Evolutionary conservation across 2,888 invertebrate genomes (phyloP).

Genomic region (Ypsolopha sequella): DNA sequence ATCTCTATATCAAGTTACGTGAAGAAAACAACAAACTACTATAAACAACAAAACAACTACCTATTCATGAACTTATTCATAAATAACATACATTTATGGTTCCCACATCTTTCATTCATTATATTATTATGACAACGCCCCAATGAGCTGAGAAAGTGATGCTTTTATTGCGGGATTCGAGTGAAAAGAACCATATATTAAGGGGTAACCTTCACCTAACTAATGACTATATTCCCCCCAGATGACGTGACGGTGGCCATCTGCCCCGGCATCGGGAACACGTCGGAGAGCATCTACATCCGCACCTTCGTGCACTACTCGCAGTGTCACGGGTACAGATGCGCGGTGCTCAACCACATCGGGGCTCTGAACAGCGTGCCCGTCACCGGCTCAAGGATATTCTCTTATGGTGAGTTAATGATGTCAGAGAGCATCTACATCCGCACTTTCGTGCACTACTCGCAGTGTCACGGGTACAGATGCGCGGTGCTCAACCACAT

Average conservation of each 20-base stretch:
- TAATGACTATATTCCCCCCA: slow-evolving; percentile 30
- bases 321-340: slow-evolving; percentile 91
- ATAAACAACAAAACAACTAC: too few species aligned
- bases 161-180: too few species aligned
- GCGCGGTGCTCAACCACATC: slow-evolving; percentile 94
- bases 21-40: too few species aligned
- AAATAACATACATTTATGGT: too few species aligned
- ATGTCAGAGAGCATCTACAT: slow-evolving; percentile 6
- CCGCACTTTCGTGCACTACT: slow-evolving; percentile 26
- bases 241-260: slow-evolving; percentile 91
- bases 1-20: too few species aligned
- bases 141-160: too few species aligned
- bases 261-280: slow-evolving; percentile 94
- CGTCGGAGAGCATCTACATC: slow-evolving; percentile 94
- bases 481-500: slow-evolving; percentile 96
- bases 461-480: slow-evolving; percentile 91
- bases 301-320: slow-evolving; percentile 94
- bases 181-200: slow-evolving; percentile 3
- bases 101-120: too few species aligned
- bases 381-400: slow-evolving; percentile 89
- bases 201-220: slow-evolving; percentile 5
- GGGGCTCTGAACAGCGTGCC: slow-evolving; percentile 89
- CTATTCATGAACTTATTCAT: too few species aligned
- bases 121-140: too few species aligned
- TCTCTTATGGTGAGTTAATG: slow-evolving; percentile 84